Base-by-base conservation (phyloP, 2,797 vertebrate genomes). In the Danio kyathit region DNA sequence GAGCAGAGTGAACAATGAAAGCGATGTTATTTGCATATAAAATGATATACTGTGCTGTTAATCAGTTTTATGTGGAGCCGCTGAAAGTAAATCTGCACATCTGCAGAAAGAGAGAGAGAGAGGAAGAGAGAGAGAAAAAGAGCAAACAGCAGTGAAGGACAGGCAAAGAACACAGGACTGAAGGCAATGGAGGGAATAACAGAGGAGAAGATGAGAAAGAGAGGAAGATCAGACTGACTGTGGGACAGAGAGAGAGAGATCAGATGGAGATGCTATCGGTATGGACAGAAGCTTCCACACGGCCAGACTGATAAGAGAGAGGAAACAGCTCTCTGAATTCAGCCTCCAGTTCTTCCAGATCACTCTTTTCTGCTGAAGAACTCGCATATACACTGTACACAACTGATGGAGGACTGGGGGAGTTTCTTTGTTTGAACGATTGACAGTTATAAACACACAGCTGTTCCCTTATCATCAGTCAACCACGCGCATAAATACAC, bases 181-280 rank as follows among this genome's bases (percentile, higher is more conserved):
- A 69, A 67, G 52, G 52, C n/a, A 64, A 79, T 46, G 63, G 40
- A 69, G 74, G 63, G 41, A 65, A 41, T 40, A 29, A 48, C 40
- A 72, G 21, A 41, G 38, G 49, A 65, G 83, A 82, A 71, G 64
- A 76, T 66, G 70, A 67, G 63, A 79, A 63, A 64, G 43, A 88
- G 81, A 91, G 80, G 74, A 70, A 89, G 92, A 96, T 96, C 93
- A 95, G 94, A 96, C 61, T 73, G 74, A 78, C 72, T 38, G 17
- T 51, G 57, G 46, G 11, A 71, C 46, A 17, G 29, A 87, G 80
- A 91, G 81, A 91, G 81, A 73, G 73, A 88, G 92, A 96, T 96
- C 94, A 96, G 94, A 96, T 95, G 92, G 86, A 94, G 94, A 96
- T 95, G 86, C 89, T 96, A 96, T 96, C 94, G 59, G 65, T 74